Base-by-base conservation (phyloP, 2,113 vertebrate species). In the Piprites chloris region DNA sequence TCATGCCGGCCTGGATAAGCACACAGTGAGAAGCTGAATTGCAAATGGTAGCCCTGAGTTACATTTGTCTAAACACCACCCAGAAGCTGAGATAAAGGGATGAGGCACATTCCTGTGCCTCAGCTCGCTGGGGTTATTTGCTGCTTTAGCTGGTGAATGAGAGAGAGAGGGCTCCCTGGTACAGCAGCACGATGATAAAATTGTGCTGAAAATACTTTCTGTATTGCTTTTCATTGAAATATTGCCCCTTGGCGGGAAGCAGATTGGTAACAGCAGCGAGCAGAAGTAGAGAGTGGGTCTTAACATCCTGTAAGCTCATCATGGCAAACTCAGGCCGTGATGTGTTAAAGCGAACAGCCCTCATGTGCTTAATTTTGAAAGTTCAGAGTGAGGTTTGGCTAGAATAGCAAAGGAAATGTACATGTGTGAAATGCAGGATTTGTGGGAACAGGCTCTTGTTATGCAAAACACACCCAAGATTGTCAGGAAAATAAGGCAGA, bases 211-310 rank as follows among this genome's bases (percentile, higher is more conserved):
- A 89, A 91, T 94, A 61, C 59, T 87, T 85, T 95, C 84, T 87
- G 62, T 72, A 95, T 91, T 92, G 77, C 71, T 96, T 95, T 95
- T 93, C 89, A 89, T 53, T 76, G 91, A 95, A 95, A 94, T 93
- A 75, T 81, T 92, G 89, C 93, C 93, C 93, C 66, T 91, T 82
- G 95, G 87, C 62, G 0, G 75, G 85, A 87, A 94, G 81, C 52
- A 91, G 84, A 95, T 92, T 82, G 93, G 73, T 75, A 93, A 28
- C 89, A 56, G 78, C 89, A 92, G 66, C 6, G 1, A 84, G 74
- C 39, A 95, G 84, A 68, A 87, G 89, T 3, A 85, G 52, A 82
- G 28, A 68, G 87, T 44, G 62, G 53, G 89, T 95, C 86, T 97
- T 91, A 87, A 67, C 76, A 55, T 68, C 30, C 30, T 52, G 1